A percentile compares a stretch with the other conserved stretches of the same genome.
These are phyloP conservation scores for Lipophrys pholis DNA, from an alignment of 2,113 vertebrate genomes.

Conservation along the genomic window DNA sequence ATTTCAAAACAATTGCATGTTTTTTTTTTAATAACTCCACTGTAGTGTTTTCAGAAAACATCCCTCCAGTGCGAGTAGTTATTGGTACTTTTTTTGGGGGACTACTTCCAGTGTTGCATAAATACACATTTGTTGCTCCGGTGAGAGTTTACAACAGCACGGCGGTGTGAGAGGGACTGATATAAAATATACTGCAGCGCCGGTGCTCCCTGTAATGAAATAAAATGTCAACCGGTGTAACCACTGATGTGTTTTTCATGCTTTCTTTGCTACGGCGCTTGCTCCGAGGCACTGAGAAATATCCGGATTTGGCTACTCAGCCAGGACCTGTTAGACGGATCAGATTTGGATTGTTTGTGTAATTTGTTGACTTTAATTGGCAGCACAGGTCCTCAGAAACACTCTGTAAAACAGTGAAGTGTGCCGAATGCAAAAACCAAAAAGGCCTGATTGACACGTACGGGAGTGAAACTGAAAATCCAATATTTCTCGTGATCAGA, in stretches of 20 bases:
- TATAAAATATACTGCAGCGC: not conserved
- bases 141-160: not conserved
- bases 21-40: too few relatives aligned
- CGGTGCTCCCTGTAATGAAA: not conserved
- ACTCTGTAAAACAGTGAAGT: too few relatives aligned
- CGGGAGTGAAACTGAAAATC: not conserved
- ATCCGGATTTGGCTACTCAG: not conserved
- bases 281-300: not conserved
- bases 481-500: constrained; percentile 11
- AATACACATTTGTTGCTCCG: not conserved
- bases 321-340: not conserved
- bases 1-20: too few relatives aligned
- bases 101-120: not conserved
- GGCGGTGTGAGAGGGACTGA: not conserved
- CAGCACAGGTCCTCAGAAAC: too few relatives aligned
- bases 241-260: not conserved
- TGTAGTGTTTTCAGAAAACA: not conserved
- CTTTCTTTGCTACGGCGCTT: not conserved
- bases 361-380: not conserved
- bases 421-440: too few relatives aligned
- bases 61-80: not conserved
- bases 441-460: not conserved
- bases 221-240: not conserved
- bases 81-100: not conserved
- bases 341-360: not conserved